Percentiles rank a stretch among this genome's conserved stretches.
phyloP scores from a whole-genome alignment of 1,140 invertebrate genomes.

The Homarus americanus region DNA sequence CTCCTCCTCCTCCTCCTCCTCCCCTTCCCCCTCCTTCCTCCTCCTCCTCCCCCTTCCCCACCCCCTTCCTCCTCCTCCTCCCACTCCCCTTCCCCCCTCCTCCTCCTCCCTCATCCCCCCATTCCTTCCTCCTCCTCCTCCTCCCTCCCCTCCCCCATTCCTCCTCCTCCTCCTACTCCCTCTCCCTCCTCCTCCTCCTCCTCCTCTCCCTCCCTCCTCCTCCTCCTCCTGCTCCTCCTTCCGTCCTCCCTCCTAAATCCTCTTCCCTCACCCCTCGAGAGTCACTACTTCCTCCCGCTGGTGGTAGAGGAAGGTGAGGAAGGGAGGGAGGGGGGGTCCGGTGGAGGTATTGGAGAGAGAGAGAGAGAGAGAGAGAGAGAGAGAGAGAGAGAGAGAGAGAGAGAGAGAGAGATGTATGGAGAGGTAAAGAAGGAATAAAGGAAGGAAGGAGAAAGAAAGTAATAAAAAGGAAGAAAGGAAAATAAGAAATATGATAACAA shows the following conservation, averaged over 20 bases:
- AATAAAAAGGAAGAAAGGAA: background rate
- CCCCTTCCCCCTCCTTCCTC: background rate
- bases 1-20: background rate
- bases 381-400: background rate
- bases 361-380: background rate
- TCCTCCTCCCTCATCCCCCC: background rate
- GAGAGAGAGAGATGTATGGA: background rate
- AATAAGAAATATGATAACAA: background rate
- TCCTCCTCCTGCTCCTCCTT: background rate
- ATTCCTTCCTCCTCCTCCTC: too few relatives aligned
- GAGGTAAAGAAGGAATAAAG: background rate
- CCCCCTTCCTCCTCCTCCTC: too few relatives aligned
- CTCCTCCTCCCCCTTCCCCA: conserved; percentile 13
- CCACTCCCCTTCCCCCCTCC: too few relatives aligned
- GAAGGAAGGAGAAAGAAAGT: background rate
- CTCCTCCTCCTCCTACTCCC: background rate
- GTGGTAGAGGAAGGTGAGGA: background rate
- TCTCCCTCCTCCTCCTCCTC: background rate
- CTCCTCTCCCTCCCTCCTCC: background rate
- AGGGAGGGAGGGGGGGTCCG: background rate
- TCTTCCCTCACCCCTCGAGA: background rate
- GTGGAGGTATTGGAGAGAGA: background rate
- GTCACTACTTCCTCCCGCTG: background rate
- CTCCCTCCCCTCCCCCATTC: background rate
- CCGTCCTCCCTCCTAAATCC: background rate